Evolutionary conservation across 2,113 vertebrate species (phyloP).

Genomic region (Mohoua ochrocephala): DNA sequence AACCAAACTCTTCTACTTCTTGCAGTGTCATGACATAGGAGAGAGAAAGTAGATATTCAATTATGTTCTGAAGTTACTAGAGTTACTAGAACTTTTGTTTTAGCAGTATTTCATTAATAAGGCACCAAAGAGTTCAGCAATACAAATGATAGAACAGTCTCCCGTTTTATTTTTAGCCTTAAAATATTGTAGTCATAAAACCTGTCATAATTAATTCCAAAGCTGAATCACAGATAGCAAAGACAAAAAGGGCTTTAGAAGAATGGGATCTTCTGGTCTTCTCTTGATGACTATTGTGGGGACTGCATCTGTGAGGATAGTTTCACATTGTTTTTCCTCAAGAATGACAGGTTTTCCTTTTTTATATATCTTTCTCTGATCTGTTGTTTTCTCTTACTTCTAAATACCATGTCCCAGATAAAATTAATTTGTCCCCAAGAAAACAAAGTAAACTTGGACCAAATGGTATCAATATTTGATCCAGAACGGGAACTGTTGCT

Average conservation of each 20-base stretch:
- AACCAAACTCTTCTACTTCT: not conserved
- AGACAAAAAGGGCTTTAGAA: not conserved
- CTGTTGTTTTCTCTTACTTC: not conserved
- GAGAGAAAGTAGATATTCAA: not conserved
- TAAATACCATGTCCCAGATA: not conserved
- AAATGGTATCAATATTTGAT: not conserved
- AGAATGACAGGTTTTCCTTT: not conserved
- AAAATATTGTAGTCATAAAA: constrained; percentile 26
- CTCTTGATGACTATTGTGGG: not conserved
- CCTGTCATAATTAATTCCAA: not conserved
- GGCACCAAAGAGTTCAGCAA: not conserved
- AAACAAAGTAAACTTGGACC: not conserved
- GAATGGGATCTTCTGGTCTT: not conserved
- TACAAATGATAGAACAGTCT: not conserved
- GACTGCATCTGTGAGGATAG: not conserved
- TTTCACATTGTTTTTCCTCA: not conserved
- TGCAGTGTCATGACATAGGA: not conserved
- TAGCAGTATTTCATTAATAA: not conserved
- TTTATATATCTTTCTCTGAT: not conserved
- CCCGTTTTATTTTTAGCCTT: not conserved
- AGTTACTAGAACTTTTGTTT: not conserved
- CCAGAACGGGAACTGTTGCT: not conserved
- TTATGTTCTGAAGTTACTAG: not conserved
- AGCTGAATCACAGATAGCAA: not conserved
- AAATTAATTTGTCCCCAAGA: not conserved